phyloP scores from a whole-genome alignment of 2,888 invertebrate species.

The Trachelus stipa region DNA sequence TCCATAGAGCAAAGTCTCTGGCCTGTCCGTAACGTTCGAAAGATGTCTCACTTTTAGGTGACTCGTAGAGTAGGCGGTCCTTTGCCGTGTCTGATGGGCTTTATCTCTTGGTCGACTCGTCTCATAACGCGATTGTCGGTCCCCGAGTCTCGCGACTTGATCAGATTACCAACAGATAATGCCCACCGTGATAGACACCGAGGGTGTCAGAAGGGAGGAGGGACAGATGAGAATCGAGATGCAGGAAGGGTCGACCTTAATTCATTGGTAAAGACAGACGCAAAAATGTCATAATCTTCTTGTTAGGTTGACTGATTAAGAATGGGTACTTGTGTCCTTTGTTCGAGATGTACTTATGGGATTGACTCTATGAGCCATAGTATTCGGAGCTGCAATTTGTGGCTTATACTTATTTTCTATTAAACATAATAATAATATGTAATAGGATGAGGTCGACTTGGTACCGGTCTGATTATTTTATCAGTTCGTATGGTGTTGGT shows the following conservation, averaged over 20 bases:
- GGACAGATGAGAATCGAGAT: slow-evolving; percentile 10
- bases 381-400: neutral
- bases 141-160: slow-evolving; percentile 22
- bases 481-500: neutral
- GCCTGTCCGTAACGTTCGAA: neutral
- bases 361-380: neutral
- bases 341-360: neutral
- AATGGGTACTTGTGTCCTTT: neutral
- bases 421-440: neutral
- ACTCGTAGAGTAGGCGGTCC: neutral
- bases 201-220: slow-evolving; percentile 15
- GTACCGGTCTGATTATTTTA: neutral
- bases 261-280: slow-evolving; percentile 26
- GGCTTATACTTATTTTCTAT: neutral
- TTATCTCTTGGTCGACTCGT: slow-evolving; percentile 16
- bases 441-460: neutral
- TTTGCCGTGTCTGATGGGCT: neutral
- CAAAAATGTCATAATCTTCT: slow-evolving; percentile 36
- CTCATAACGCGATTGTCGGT: slow-evolving; percentile 29
- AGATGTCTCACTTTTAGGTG: neutral
- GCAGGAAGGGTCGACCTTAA: slow-evolving; percentile 27
- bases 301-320: slow-evolving; percentile 30
- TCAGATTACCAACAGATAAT: slow-evolving; percentile 31
- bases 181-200: slow-evolving; percentile 23
- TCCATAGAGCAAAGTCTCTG: neutral